Evolutionary conservation across 2,888 invertebrate genomes (phyloP), one percentile per base, ranked within the genome.

Genomic region (Trachelus troglodyta): DNA sequence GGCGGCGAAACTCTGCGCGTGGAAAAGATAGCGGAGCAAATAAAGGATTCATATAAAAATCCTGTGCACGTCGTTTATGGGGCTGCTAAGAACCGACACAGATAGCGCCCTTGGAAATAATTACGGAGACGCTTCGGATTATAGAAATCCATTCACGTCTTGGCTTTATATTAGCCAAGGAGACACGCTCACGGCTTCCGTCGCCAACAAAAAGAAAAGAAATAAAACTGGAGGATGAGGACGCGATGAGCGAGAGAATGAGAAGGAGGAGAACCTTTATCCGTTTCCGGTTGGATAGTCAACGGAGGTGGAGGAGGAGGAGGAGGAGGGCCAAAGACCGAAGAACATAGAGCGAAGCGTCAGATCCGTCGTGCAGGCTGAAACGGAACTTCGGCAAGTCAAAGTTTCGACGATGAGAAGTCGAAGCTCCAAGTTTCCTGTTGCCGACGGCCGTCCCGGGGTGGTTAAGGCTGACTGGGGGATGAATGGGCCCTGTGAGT

Each of bases 141-240:
- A 83, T 81, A 82, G 79, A 79, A 85, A 84, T 86, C 83, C 77
- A 80, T 82, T 83, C 84, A 84, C 83, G 83, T 85, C 78, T 76
- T 73, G 81, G 74, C 81, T 78, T 83, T 85, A 83, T 80, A 82
- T 85, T 78, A 83, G 80, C 77, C 75, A 75, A 79, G 23, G 40
- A 15, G 40, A 40, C 40, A 40, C 40, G 40, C 40, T 40, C 40
- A 40, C 40, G 40, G 56, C 23, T 56, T 56, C 56, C 31, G 31
- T 9, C 56, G 56, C 56, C 56, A 56, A 56, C 56, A 56, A 56
- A 56, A 56, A 56, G 56, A 23, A 56, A 23, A 23, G 23, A 56
- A 56, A 56, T 56, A 56, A 56, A 56, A 56, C 12, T 15, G 34
- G 23, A 34, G 34, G 71, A 73, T 69, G 75, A 75, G 15, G 30